A percentile compares a stretch with the other conserved stretches of the same genome.
phyloP scores from a whole-genome alignment of 2,888 invertebrate genomes.

The Melolontha melolontha region DNA sequence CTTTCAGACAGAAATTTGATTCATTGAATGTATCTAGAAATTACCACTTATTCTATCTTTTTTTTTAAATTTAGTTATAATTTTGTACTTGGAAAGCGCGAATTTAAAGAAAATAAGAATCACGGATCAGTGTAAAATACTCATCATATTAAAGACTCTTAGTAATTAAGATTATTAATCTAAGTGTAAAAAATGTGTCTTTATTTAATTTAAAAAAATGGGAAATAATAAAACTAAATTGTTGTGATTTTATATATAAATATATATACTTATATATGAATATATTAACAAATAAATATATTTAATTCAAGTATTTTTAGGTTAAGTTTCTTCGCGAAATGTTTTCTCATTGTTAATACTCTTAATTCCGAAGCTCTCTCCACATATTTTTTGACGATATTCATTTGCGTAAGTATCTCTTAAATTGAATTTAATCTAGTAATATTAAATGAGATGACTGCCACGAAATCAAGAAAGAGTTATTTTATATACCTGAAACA shows the following conservation, averaged over 20 bases:
- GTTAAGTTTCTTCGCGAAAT: background rate
- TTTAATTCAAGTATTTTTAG: conserved; percentile 8
- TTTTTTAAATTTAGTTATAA: background rate
- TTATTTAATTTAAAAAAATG: background rate
- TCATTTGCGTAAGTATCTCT: no score
- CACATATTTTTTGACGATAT: no score
- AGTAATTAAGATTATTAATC: conserved; percentile 19
- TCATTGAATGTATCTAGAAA: no score
- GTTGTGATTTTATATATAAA: conserved; percentile 36
- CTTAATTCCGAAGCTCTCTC: no score
- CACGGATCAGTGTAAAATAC: conserved; percentile 25
- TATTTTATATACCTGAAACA: no score
- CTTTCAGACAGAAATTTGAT: no score
- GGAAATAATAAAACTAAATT: conserved; percentile 23
- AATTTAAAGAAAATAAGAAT: conserved; percentile 13
- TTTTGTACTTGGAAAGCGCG: background rate
- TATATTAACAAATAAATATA: conserved; percentile 20
- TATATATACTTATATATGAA: conserved; percentile 30
- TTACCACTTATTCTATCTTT: background rate
- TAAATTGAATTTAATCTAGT: no score
- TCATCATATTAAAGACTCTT: conserved; percentile 13
- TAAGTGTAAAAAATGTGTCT: conserved; percentile 11
- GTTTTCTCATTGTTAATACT: background rate
- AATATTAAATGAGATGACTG: no score
- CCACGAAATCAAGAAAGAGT: no score